Conservation (phyloP, 2,888 invertebrate species). For the Pharmacophagus antenor region DNA sequence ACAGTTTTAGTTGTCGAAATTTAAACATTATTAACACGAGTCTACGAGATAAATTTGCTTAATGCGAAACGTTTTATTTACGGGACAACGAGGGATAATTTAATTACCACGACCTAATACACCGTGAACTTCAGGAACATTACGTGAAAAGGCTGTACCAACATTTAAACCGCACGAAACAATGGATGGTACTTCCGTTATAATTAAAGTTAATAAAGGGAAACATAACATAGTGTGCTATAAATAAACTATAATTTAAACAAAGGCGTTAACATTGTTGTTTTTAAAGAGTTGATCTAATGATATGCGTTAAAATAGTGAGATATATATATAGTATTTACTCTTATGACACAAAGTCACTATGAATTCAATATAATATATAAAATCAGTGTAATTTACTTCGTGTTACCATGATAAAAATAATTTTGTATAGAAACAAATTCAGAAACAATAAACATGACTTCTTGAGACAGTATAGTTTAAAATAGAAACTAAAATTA, state of each 20-base stretch:
- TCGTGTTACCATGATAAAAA: not conserved
- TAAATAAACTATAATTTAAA: not conserved
- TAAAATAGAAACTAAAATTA: not conserved
- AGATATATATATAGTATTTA: too few species aligned
- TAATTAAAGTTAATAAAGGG: conserved; percentile 1
- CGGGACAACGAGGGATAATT: conserved; percentile 23
- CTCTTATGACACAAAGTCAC: too few species aligned
- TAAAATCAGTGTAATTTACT: not conserved
- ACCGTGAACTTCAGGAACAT: conserved; percentile 12
- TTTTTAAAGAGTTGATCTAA: too few species aligned
- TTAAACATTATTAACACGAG: not conserved
- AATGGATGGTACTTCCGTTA: conserved; percentile 9
- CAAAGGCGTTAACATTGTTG: not conserved
- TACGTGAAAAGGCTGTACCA: conserved; percentile 22
- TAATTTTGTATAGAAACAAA: not conserved
- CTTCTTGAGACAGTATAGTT: too few species aligned
- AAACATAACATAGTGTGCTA: not conserved
- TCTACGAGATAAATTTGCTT: conserved; percentile 1
- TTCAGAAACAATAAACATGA: too few species aligned
- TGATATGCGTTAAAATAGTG: too few species aligned
- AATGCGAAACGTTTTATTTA: conserved; percentile 13
- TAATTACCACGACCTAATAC: conserved; percentile 17
- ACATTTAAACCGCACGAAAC: conserved; percentile 16
- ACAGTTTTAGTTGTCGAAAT: too few species aligned
- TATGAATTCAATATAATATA: not conserved